Evolutionary conservation across 1,140 invertebrate species (phyloP).

Genomic region (Aphaenogaster floridana): DNA sequence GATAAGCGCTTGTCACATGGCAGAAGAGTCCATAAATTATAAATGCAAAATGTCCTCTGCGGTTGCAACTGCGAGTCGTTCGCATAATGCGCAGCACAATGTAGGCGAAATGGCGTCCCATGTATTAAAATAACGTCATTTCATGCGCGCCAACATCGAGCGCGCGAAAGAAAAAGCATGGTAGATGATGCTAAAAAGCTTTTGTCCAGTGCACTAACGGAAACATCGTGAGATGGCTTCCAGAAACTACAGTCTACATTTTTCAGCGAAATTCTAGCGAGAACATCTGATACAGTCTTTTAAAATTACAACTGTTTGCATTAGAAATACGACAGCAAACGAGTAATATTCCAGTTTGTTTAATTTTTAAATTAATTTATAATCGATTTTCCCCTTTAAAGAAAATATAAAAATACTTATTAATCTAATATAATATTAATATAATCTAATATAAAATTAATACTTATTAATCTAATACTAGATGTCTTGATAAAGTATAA

Average conservation of each 20-base stretch:
- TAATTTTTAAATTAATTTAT: conserved; percentile 3
- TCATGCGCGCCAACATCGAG: conserved; percentile 61
- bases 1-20: conserved; percentile 53
- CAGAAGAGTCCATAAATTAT: conserved; percentile 74
- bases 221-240: neutral
- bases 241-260: conserved; percentile 37
- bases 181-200: conserved; percentile 58
- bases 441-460: neutral
- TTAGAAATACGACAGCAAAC: neutral
- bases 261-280: conserved; percentile 29
- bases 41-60: conserved; percentile 74
- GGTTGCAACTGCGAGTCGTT: conserved; percentile 63
- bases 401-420: neutral
- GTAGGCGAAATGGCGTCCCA: conserved; percentile 56
- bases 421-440: neutral
- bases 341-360: neutral
- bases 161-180: conserved; percentile 55
- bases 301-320: conserved; percentile 24
- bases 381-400: neutral
- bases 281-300: neutral
- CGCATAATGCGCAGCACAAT: conserved; percentile 59
- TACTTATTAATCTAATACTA: neutral
- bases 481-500: neutral
- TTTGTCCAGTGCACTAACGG: conserved; percentile 31
- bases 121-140: conserved; percentile 68